Base-by-base conservation (phyloP, 2,888 invertebrate genomes). In the Laspeyria flexula region DNA sequence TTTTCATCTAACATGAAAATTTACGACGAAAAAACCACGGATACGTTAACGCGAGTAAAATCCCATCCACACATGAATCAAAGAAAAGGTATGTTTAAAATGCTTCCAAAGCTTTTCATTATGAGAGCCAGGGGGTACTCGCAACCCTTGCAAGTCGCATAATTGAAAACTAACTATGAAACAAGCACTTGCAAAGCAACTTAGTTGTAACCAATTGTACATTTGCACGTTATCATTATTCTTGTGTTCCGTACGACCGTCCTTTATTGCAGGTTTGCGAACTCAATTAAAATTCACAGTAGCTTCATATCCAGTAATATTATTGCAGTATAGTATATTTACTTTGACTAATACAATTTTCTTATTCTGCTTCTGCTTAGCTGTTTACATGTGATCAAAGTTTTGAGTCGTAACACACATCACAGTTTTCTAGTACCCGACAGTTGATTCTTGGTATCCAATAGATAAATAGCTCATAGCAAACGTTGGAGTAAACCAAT, bases 1-100 rank as follows among this genome's bases (percentile, higher is more conserved):
- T 65, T 75, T 71, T 62, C 60, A 66, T 57, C 60, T 51, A 68
- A 73, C 63, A 60, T 62, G 60, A 60, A 60, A 62, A 71, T 64
- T 71, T 61, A 59, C 67, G 54, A 50, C 58, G 54, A 62, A 62
- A 56, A 51, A 46, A 43, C 40, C 37, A 61, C 61, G 59, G 57
- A 65, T 58, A 55, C 44, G 38, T 41, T 47, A 52, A 58, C 55
- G 37, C 23, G 45, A 43, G 39, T 52, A 42, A 55, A 65, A 57
- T 55, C 54, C 48, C 12, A 38, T 45, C 40, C 52, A 46, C 43
- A 39, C 43, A 55, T 59, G 56, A 46, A 59, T 56, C 57, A 47
- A 58, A 56, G 57, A 50, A 67, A 54, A 60, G 60, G 49, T 59
- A 53, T 68, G 56, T 51, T 45, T 62, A 27, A 42, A 65, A 60